Conservation (phyloP, 2,797 vertebrate species). For the Melanogrammus aeglefinus region DNA sequence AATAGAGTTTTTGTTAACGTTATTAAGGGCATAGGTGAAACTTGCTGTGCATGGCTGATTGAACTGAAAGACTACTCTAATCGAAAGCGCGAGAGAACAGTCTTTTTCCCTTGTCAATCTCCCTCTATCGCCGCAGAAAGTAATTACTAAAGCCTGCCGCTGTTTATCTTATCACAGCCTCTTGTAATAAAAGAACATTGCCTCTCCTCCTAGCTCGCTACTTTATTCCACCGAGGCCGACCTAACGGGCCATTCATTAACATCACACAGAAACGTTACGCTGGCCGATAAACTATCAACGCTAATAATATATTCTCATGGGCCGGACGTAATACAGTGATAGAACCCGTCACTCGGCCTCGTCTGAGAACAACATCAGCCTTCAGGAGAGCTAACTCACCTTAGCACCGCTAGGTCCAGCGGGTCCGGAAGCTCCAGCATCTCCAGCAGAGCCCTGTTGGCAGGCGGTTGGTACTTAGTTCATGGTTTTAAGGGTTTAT, state of each 20-base stretch:
- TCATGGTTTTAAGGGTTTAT: neutral
- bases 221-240: conserved; percentile 42
- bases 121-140: conserved; percentile 17
- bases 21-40: conserved; percentile 52
- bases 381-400: conserved; percentile 68
- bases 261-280: conserved; percentile 18
- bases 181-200: conserved; percentile 56
- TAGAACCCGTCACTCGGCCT: conserved; percentile 16
- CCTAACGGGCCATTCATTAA: conserved; percentile 54
- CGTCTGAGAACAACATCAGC: neutral
- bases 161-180: conserved; percentile 57
- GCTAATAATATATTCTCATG: neutral
- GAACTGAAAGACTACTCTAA: conserved; percentile 40
- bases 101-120: conserved; percentile 32
- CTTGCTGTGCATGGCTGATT: conserved; percentile 45
- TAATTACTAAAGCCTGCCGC: conserved; percentile 60
- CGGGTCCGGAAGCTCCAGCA: conserved; percentile 81
- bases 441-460: conserved; percentile 89
- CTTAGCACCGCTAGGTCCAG: conserved; percentile 86
- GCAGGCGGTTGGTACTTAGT: conserved; percentile 5
- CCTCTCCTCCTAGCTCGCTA: conserved; percentile 39
- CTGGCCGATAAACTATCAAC: neutral
- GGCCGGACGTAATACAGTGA: too few species aligned
- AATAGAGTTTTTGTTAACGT: conserved; percentile 40
- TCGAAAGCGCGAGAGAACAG: conserved; percentile 23